Conservation (phyloP, 2,888 invertebrate species). For the Caenorhabditis sp. region DNA sequence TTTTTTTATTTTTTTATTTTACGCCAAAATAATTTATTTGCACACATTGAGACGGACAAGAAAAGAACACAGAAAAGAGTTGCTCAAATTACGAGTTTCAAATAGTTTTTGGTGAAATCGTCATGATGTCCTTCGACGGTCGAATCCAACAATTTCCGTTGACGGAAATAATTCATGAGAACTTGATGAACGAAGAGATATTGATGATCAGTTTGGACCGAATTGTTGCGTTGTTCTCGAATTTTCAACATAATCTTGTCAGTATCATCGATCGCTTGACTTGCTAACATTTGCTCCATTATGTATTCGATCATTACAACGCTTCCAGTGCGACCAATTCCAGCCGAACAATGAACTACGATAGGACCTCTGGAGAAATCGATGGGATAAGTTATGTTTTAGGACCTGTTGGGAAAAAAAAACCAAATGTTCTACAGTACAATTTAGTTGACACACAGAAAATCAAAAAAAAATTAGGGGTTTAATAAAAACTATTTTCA, state of each 20-base stretch:
- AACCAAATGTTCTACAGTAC: no score
- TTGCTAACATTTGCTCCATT: constrained; percentile 34
- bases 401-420: no score
- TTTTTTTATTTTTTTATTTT: no score
- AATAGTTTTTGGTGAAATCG: constrained; percentile 31
- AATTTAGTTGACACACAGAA: no score
- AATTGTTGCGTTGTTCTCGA: constrained; percentile 45
- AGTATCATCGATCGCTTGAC: constrained; percentile 34
- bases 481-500: no score
- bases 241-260: constrained; percentile 48
- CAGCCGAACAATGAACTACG: constrained; percentile 53
- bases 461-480: no score
- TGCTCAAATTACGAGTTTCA: constrained; percentile 13
- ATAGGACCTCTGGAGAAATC: constrained; percentile 27
- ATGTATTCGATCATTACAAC: constrained; percentile 52
- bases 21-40: no score
- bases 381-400: no score
- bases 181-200: constrained; percentile 52
- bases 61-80: no score
- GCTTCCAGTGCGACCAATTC: constrained; percentile 52
- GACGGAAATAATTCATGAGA: constrained; percentile 41
- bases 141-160: constrained; percentile 16
- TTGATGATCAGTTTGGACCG: constrained; percentile 51
- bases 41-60: no score
- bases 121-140: constrained; percentile 15